phyloP scores from a whole-genome alignment of 2,113 vertebrate species.

The Choloepus hoffmanni region DNA sequence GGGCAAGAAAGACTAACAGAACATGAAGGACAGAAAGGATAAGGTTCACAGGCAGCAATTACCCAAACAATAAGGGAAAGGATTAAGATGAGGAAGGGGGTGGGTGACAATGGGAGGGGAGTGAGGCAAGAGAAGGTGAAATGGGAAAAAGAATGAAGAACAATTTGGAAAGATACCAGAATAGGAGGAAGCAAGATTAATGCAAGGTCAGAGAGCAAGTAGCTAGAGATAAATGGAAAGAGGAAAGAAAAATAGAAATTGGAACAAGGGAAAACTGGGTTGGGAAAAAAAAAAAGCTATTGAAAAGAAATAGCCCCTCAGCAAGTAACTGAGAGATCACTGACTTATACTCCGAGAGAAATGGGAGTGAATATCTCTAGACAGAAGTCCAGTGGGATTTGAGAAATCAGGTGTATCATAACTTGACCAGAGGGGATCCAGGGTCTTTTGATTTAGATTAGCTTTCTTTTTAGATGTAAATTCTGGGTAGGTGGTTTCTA shows the following conservation, averaged over 20 bases:
- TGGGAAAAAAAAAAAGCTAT: background rate
- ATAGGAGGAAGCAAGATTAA: background rate
- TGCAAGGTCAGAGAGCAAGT: background rate
- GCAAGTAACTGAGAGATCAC: background rate
- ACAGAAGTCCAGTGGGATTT: background rate
- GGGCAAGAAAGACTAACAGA: constrained; percentile 57
- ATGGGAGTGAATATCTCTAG: background rate
- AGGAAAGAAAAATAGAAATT: background rate
- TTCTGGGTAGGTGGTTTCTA: background rate
- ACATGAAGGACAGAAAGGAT: background rate
- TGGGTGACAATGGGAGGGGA: rapidly evolving
- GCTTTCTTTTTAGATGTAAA: background rate
- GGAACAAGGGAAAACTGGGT: background rate
- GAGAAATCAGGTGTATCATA: background rate
- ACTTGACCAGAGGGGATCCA: background rate
- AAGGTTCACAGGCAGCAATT: background rate
- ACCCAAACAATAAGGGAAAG: background rate
- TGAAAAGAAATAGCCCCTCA: background rate
- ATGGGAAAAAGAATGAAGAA: background rate
- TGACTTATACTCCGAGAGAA: background rate
- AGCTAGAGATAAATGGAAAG: background rate
- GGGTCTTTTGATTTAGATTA: background rate
- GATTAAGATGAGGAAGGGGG: background rate
- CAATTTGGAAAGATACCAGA: background rate
- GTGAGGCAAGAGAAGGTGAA: background rate